Base-by-base conservation (phyloP, 1,140 invertebrate genomes). In the Drosophila prosaltans region DNA sequence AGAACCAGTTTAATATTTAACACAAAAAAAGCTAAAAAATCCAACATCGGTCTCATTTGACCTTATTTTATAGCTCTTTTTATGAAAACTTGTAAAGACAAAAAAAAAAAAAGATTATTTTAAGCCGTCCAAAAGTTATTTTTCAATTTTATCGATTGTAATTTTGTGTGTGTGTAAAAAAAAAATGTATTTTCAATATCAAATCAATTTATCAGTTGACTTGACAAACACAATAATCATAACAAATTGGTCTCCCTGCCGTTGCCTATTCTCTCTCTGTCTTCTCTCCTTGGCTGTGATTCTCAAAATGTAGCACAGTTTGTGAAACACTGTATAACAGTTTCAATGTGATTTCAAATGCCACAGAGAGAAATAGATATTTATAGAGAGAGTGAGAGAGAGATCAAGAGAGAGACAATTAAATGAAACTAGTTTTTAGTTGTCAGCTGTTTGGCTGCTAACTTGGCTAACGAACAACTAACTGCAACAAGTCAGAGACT, bases 181-280 rank as follows among this genome's bases (percentile, higher is more conserved):
- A 89, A n/a, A 90, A 89, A 89, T 89, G 84, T 89, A 79, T 90
- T 78, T 90, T 90, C 84, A 89, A 89, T 89, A 89, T 89, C 84
- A 89, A 84, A 69, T 78, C 85, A 90, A 90, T 89, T 89, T 84
- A 89, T 89, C 84, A 84, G 85, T 84, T 84, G 84, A 90, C 77
- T 89, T 90, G 84, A 84, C 80, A 89, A 89, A 81, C 64, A 89
- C 80, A 88, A 88, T 78, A 75, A 84, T 64, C 68, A 83, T 71
- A 77, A 83, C 83, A 88, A 89, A 88, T 88, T 83, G 58, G 59
- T 6, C 51, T 45, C 59, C 30, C 43, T 61, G 32, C 6, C 65
- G 48, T 58, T 65, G 48, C 43, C 10, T 32, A 36, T 36, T 63
- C 21, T 40, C 48, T 32, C 5, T 63, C 16, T 58, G n/a, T 45